phyloP scores from a whole-genome alignment of 2,113 vertebrate species.

The Stercorarius parasiticus region DNA sequence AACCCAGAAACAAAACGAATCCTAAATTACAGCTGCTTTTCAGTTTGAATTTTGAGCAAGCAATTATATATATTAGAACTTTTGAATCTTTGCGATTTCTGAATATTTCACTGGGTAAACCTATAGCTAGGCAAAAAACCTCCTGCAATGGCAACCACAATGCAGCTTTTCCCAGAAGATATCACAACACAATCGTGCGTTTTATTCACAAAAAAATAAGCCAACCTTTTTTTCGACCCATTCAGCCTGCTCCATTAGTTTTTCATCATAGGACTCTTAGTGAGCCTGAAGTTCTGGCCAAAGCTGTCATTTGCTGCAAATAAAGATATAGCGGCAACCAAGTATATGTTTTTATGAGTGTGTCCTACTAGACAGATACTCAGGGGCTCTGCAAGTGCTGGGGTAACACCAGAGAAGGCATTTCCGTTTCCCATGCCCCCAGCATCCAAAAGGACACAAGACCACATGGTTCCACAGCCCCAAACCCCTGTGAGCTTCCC shows the following conservation, averaged over 20 bases:
- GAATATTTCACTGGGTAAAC: background rate
- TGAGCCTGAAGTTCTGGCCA: background rate
- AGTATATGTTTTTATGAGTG: background rate
- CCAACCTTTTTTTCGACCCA: background rate
- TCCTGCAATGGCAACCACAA: background rate
- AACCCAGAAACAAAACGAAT: background rate
- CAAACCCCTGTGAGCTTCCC: accelerated
- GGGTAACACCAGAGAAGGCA: background rate
- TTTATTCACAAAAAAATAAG: background rate
- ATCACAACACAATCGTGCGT: accelerated
- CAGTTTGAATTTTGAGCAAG: background rate
- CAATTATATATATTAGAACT: background rate
- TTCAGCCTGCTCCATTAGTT: background rate
- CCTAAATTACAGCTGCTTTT: background rate
- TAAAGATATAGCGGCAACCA: background rate
- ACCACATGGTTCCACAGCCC: background rate
- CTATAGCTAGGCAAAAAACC: background rate
- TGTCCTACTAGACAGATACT: background rate
- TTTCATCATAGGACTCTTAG: background rate
- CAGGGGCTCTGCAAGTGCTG: background rate
- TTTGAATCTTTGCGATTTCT: background rate
- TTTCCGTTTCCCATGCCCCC: background rate
- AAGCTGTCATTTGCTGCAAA: background rate
- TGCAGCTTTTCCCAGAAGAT: background rate
- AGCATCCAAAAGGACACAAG: accelerated